Percentiles rank a stretch among this genome's conserved stretches.
Conservation (phyloP, 2,888 invertebrate species). For the Callimorpha dominula region DNA sequence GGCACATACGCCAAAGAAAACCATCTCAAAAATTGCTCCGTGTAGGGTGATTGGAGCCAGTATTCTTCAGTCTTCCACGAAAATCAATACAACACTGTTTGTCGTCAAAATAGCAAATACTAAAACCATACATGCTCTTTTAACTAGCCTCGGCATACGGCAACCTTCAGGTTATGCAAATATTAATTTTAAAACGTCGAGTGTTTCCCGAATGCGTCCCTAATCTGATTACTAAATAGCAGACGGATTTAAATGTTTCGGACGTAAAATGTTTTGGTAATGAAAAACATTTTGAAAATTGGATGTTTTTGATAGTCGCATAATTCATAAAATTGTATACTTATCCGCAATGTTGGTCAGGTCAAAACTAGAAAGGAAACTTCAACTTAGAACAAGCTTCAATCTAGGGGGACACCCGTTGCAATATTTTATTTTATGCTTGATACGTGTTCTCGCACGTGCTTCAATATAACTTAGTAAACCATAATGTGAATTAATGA, state of each 20-base stretch:
- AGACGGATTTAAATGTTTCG: conserved; percentile 4
- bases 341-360: neutral
- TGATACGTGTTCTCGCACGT: no score
- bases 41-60: neutral
- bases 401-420: no score
- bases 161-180: conserved; percentile 29
- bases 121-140: conserved; percentile 1
- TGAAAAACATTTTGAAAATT: neutral
- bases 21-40: neutral
- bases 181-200: conserved; percentile 17
- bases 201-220: conserved; percentile 13
- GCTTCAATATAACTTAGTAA: no score
- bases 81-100: neutral
- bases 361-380: neutral
- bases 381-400: no score
- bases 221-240: conserved; percentile 22
- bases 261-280: neutral
- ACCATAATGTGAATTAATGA: no score
- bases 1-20: neutral
- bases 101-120: neutral
- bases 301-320: neutral
- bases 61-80: neutral
- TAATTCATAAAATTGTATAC: neutral
- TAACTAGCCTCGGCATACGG: neutral
- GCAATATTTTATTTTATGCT: no score